Conservation (phyloP, 2,113 vertebrate species). For the Dicerorhinus sumatrensis region DNA sequence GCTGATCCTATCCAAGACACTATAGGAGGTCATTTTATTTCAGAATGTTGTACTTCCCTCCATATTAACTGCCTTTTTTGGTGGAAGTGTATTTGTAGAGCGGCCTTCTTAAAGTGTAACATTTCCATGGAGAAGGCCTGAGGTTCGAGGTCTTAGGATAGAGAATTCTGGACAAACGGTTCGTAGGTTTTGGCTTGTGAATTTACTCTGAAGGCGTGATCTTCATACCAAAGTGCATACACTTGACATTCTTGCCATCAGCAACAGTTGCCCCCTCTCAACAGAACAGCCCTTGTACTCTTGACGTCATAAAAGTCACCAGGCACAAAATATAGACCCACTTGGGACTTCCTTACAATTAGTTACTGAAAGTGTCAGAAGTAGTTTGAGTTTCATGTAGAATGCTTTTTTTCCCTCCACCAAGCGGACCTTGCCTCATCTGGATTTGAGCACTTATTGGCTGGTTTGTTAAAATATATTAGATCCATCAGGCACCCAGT, state of each 20-base stretch:
- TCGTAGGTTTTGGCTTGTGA: background rate
- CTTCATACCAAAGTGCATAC: background rate
- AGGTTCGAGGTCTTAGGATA: background rate
- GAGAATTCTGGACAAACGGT: background rate
- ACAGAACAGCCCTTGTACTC: background rate
- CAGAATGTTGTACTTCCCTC: background rate
- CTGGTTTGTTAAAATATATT: background rate
- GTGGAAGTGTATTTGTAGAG: background rate
- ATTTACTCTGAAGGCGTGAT: background rate
- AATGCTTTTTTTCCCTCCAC: background rate
- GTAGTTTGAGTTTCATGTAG: background rate
- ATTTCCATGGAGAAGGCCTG: background rate
- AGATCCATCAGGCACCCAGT: background rate
- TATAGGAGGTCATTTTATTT: background rate
- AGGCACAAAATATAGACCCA: background rate
- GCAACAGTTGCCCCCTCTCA: background rate
- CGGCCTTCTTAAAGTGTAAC: background rate
- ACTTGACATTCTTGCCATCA: background rate
- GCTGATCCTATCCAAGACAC: background rate
- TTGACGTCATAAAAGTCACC: background rate
- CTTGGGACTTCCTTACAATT: background rate
- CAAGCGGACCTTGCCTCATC: background rate
- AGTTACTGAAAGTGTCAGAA: background rate
- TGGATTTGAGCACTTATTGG: background rate
- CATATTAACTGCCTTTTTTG: background rate